Base-by-base conservation (phyloP, 2,797 vertebrate genomes). In the Nothura maculosa region DNA sequence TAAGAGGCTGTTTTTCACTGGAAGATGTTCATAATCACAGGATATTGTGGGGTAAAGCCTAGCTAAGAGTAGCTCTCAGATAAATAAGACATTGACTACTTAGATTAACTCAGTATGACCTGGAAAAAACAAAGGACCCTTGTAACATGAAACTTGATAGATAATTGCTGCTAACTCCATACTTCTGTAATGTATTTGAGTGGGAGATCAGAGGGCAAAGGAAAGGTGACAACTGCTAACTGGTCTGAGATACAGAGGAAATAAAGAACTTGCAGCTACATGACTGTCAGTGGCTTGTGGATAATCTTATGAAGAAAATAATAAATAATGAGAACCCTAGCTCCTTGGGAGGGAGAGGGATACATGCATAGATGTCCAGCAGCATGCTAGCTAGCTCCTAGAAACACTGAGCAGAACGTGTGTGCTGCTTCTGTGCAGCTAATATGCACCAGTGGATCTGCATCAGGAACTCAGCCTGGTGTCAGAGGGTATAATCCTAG, bases 11-110 rank as follows among this genome's bases (percentile, higher is more conserved):
- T 60, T 89, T 87, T 45, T 84, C 68, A 58, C 47, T 66, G 38
- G 22, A 18, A 88, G 42, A 14, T 10, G 38, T 78, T 78, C n/a
- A 38, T 62, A 22, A 75, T 62, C 48, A 50, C 32, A 77, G 18
- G 32, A 25, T 64, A 63, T 3, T 21, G 25, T 50, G 19, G 8
- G 1, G 7, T 24, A 47, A 4, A 2, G 0, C 5, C 24, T 55
- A 50, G 10, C 2, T 79, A 61, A 84, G 77, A 81, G 2, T 6
- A 79, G 10, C 2, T 86, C 55, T 82, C n/a, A 55, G 25, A 18
- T 55, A 60, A 77, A 22, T 13, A 82, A 85, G 30, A 43, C 28
- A 12, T 68, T 81, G 32, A 61, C 24, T 89, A 24, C 30, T 30
- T 22, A 24, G 18, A 45, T 76, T 85, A 87, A 76, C 45, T 66